These are phyloP conservation scores for Vandiemenella viatica DNA, from an alignment of 2,888 invertebrate genomes.

Conservation along the genomic window DNA sequence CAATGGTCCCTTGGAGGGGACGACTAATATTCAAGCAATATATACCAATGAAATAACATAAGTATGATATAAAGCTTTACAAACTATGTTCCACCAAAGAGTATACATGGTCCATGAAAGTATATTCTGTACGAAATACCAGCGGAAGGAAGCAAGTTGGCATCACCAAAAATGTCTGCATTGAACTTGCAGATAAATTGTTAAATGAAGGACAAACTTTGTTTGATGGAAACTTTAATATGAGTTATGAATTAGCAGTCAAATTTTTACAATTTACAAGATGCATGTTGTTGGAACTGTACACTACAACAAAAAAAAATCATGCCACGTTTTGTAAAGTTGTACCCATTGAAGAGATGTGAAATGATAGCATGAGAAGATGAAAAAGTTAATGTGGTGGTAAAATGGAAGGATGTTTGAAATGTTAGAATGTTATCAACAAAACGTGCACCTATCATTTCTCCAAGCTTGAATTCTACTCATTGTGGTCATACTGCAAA, in stretches of 20 bases:
- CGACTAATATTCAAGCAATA: conserved; percentile 19
- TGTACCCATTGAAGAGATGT: background rate
- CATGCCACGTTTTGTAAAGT: background rate
- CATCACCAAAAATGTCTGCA: background rate
- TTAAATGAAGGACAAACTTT: background rate
- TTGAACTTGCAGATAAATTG: background rate
- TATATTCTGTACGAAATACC: conserved; percentile 19
- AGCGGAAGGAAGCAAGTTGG: conserved; percentile 16
- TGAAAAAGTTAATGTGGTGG: background rate
- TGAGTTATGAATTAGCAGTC: background rate
- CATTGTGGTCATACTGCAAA: background rate
- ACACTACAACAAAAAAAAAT: background rate
- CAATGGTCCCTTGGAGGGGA: conserved; percentile 19
- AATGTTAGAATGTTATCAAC: background rate
- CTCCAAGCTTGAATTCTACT: background rate
- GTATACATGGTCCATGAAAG: conserved; percentile 15
- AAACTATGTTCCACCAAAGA: conserved; percentile 18
- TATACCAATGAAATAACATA: conserved; percentile 17
- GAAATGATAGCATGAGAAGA: background rate
- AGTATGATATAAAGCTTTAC: conserved; percentile 19
- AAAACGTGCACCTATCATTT: background rate
- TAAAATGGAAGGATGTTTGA: too few species aligned
- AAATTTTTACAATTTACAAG: background rate
- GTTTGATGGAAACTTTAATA: background rate
- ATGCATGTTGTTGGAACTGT: background rate